Conservation (phyloP, 2,888 invertebrate species). For the Amorpha juglandis region DNA sequence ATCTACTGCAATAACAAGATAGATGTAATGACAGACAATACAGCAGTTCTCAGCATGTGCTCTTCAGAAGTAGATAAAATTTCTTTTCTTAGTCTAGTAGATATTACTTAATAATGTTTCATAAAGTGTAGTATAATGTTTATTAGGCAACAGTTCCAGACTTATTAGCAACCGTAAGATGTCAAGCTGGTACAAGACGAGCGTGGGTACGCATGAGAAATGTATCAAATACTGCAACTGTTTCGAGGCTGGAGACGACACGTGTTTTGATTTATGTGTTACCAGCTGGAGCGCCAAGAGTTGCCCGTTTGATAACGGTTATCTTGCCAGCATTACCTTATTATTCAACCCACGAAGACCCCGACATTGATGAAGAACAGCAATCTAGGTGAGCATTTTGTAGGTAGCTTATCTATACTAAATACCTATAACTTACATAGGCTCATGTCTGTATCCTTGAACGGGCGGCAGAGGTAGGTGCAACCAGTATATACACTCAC, state of each 20-base stretch:
- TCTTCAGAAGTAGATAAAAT: conserved; percentile 62
- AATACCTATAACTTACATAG: too few species aligned
- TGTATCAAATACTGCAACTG: conserved; percentile 53
- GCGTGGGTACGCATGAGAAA: conserved; percentile 93
- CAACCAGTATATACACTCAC: too few species aligned
- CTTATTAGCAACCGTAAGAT: conserved; percentile 92
- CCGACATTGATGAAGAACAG: conserved; percentile 50
- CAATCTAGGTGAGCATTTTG: conserved; percentile 37
- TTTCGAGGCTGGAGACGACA: conserved; percentile 55
- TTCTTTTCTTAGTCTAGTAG: neutral
- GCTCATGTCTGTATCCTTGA: too few species aligned
- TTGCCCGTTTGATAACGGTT: conserved; percentile 67
- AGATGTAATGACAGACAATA: conserved; percentile 69
- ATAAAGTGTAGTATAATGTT: neutral
- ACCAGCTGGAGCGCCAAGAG: conserved; percentile 75
- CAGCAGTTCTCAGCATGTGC: conserved; percentile 73
- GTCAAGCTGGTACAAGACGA: conserved; percentile 96
- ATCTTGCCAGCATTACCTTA: conserved; percentile 66
- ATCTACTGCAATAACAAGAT: conserved; percentile 67
- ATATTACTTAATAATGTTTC: neutral
- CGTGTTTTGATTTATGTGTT: conserved; percentile 67
- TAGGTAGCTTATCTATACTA: neutral
- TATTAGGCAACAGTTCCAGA: conserved; percentile 55
- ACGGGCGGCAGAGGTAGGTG: too few species aligned
- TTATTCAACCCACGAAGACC: conserved; percentile 65